These are phyloP conservation scores for Mus minutoides DNA, from an alignment of 2,797 vertebrate species.

Conservation along the genomic window DNA sequence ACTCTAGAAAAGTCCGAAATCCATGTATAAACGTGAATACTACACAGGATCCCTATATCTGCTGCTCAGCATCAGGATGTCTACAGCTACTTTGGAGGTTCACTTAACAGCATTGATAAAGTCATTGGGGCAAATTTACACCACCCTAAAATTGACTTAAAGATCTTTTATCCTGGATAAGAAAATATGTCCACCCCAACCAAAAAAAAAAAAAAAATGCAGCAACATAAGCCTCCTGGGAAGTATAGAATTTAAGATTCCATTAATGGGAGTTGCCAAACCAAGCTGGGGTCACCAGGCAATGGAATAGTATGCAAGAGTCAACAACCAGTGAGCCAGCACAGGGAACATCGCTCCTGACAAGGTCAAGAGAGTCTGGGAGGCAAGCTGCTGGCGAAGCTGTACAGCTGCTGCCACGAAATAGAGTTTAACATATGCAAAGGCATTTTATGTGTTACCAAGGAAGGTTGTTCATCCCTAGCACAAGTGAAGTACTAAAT, in stretches of 20 bases:
- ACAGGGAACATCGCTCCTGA: background rate
- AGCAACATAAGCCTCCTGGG: background rate
- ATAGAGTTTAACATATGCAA: background rate
- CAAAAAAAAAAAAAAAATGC: background rate
- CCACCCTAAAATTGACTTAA: background rate
- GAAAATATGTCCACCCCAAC: background rate
- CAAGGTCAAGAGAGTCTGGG: background rate
- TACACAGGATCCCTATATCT: background rate
- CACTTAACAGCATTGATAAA: background rate
- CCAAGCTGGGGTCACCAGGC: background rate
- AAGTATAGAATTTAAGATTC: background rate
- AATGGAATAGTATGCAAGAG: background rate
- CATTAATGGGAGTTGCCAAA: background rate
- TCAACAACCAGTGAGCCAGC: background rate
- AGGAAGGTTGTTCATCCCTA: background rate
- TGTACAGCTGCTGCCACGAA: background rate
- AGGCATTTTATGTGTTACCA: background rate
- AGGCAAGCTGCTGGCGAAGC: background rate
- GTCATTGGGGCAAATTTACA: background rate
- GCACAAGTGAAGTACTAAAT: background rate
- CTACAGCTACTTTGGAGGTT: background rate
- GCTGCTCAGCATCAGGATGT: background rate
- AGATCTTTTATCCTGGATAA: background rate
- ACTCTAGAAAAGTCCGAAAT: background rate
- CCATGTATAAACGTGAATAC: background rate